Evolutionary conservation across 1,140 invertebrate genomes (phyloP).

Genomic region (Cryptotermes secundus): DNA sequence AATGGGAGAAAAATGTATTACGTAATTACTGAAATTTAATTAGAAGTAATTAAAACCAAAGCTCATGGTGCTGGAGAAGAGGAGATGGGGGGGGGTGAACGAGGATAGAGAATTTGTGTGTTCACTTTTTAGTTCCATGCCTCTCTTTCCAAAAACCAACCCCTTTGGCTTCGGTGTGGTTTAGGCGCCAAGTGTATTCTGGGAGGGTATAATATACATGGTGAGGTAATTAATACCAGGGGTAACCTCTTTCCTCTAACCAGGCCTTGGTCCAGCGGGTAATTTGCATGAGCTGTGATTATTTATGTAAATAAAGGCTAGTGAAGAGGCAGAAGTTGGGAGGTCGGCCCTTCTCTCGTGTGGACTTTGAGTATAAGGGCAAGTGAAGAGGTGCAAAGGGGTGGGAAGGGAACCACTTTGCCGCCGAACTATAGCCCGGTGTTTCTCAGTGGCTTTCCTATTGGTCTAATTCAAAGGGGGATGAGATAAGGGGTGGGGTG

Average conservation of each 20-base stretch:
- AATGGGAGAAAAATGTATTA: constrained; percentile 36
- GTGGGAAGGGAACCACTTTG: background rate
- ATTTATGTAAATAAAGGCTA: constrained; percentile 29
- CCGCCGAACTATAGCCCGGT: background rate
- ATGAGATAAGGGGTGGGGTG: background rate
- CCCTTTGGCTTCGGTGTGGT: constrained; percentile 5
- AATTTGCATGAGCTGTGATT: constrained; percentile 22
- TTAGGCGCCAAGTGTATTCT: constrained; percentile 10
- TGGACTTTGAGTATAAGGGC: background rate
- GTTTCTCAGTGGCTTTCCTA: constrained; percentile 4
- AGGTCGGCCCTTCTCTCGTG: background rate
- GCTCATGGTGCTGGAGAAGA: constrained; percentile 26
- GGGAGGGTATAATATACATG: constrained; percentile 11
- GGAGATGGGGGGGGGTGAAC: background rate
- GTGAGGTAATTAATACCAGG: constrained; percentile 9
- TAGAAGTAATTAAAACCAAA: constrained; percentile 35
- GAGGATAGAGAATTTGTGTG: constrained; percentile 18
- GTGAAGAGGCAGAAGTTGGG: constrained; percentile 12
- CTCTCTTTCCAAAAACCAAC: constrained; percentile 16
- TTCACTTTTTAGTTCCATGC: constrained; percentile 9
- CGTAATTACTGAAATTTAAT: constrained; percentile 36
- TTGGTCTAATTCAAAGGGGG: background rate
- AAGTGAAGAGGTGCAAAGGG: too few relatives aligned
- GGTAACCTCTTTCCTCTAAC: constrained; percentile 14
- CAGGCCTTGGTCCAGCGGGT: constrained; percentile 9